A percentile compares a stretch with the other conserved stretches of the same genome.
Evolutionary conservation across 1,140 invertebrate species (phyloP).

Genomic region (Hormaphis cornu): DNA sequence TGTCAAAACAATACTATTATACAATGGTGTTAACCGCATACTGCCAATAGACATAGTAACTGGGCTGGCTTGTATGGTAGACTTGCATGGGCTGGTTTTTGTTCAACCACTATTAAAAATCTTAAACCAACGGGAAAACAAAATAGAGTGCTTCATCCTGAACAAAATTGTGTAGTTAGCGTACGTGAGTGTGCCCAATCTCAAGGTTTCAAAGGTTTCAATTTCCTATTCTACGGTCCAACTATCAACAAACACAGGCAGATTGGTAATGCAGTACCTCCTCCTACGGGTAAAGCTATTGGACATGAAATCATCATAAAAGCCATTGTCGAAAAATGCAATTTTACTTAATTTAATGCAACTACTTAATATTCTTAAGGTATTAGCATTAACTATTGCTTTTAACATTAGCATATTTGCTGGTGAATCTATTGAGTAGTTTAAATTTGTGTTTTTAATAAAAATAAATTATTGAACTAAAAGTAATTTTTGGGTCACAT

Average conservation of each 20-base stretch:
- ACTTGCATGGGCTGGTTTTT: slow-evolving; percentile 76
- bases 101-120: slow-evolving; percentile 77
- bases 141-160: slow-evolving; percentile 70
- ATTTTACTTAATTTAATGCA: too few relatives aligned
- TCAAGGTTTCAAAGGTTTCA: slow-evolving; percentile 77
- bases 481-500: too few relatives aligned
- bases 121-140: slow-evolving; percentile 83
- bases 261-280: slow-evolving; percentile 81
- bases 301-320: slow-evolving; percentile 66
- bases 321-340: too few relatives aligned
- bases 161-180: slow-evolving; percentile 70
- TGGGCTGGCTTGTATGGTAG: slow-evolving; percentile 68
- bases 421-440: too few relatives aligned
- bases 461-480: too few relatives aligned
- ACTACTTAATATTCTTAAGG: too few relatives aligned
- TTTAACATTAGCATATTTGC: too few relatives aligned
- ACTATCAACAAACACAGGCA: slow-evolving; percentile 41
- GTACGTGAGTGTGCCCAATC: slow-evolving; percentile 78
- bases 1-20: slow-evolving; percentile 75
- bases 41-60: slow-evolving; percentile 74
- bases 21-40: slow-evolving; percentile 85
- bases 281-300: slow-evolving; percentile 64
- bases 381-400: too few relatives aligned
- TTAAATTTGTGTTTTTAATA: too few relatives aligned
- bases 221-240: slow-evolving; percentile 65